Evolutionary conservation across 2,113 vertebrate genomes (phyloP).

Genomic region (Trematomus loennbergii): DNA sequence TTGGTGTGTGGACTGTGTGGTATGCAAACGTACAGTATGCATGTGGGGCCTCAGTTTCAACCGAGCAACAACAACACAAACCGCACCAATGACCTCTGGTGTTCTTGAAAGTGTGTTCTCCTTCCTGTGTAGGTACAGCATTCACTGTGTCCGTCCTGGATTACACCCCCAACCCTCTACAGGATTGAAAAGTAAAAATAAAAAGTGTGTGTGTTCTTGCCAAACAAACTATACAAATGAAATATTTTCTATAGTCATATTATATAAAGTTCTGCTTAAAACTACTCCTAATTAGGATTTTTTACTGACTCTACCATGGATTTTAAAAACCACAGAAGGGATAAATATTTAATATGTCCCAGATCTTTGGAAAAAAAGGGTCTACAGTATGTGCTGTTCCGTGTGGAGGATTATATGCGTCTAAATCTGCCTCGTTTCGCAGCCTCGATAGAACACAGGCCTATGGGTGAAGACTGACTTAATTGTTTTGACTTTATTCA

Average conservation of each 20-base stretch:
- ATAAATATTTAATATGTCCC: conserved; percentile 70
- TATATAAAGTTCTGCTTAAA: conserved; percentile 24
- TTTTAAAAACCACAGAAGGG: conserved; percentile 44
- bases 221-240: conserved; percentile 19
- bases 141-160: conserved; percentile 4
- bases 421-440: conserved; percentile 23
- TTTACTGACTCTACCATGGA: background rate
- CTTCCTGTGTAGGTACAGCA: conserved; percentile 34
- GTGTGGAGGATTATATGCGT: background rate
- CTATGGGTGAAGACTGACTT: conserved; percentile 65
- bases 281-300: conserved; percentile 39
- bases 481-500: conserved; percentile 77
- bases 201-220: conserved; percentile 20
- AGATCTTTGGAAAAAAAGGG: conserved; percentile 42
- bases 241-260: conserved; percentile 23
- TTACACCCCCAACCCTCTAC: conserved; percentile 14
- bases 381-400: background rate
- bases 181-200: conserved; percentile 4
- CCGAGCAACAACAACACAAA: conserved; percentile 28
- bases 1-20: background rate
- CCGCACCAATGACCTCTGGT: background rate
- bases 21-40: conserved; percentile 5
- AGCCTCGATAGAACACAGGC: conserved; percentile 38
- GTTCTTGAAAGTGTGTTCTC: background rate
- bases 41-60: conserved; percentile 16